Percentiles rank a stretch among this genome's conserved stretches.
Evolutionary conservation across 2,888 invertebrate genomes (phyloP).

Genomic region (Dryobota labecula): DNA sequence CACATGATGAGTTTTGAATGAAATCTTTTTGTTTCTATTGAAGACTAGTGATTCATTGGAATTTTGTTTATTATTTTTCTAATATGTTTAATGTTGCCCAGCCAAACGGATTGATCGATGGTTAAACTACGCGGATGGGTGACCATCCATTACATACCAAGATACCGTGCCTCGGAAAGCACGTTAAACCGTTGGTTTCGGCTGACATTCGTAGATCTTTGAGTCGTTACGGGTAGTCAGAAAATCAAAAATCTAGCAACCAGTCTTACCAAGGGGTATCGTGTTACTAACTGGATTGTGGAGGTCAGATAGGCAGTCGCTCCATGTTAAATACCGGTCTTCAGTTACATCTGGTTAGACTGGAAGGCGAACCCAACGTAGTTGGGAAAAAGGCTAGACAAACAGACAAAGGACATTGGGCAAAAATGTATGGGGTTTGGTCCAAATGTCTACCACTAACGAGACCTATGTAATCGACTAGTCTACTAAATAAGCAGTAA

Average conservation of each 20-base stretch:
- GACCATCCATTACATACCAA: neutral
- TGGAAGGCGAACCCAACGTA: no score
- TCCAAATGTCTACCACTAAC: neutral
- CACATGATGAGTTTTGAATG: slow-evolving; percentile 17
- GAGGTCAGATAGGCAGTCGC: neutral
- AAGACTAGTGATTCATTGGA: slow-evolving; percentile 6
- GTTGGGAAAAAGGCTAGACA: no score
- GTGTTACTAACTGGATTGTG: no score
- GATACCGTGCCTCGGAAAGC: neutral
- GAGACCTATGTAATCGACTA: no score
- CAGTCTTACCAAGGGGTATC: neutral
- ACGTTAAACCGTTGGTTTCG: no score
- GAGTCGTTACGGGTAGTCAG: neutral
- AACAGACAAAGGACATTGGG: neutral
- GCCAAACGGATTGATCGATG: neutral
- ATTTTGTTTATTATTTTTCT: slow-evolving; percentile 23
- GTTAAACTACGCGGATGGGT: neutral
- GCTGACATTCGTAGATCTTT: neutral
- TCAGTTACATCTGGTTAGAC: no score
- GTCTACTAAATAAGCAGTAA: no score
- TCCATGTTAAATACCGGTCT: neutral
- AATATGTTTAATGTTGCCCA: neutral
- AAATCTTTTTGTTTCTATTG: slow-evolving; percentile 17
- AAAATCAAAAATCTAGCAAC: neutral
- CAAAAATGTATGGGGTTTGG: neutral